phyloP scores from a whole-genome alignment of 1,140 invertebrate genomes.

The Drosophila yakuba region DNA sequence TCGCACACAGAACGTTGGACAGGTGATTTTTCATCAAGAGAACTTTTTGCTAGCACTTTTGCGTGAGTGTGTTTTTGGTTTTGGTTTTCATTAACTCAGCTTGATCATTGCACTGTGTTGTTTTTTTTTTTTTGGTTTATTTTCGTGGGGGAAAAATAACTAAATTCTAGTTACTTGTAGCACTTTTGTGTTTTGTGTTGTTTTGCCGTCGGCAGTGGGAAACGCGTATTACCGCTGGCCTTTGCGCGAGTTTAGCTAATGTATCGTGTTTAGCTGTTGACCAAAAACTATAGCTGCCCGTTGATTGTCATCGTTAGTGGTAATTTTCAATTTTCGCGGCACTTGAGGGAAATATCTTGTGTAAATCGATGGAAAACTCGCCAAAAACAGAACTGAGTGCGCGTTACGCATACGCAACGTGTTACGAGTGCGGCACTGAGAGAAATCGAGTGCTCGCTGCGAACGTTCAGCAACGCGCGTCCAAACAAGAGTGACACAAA shows the following conservation, averaged over 20 bases:
- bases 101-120: slow-evolving; percentile 45
- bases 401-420: slow-evolving; percentile 54
- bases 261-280: slow-evolving; percentile 9
- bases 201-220: slow-evolving; percentile 42
- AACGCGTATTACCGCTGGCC: slow-evolving; percentile 36
- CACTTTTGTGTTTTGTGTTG: slow-evolving; percentile 47
- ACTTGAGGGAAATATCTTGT: background rate
- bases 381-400: slow-evolving; percentile 23
- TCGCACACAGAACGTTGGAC: slow-evolving; percentile 82
- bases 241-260: slow-evolving; percentile 11
- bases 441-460: slow-evolving; percentile 30
- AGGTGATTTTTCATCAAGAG: slow-evolving; percentile 83
- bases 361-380: slow-evolving; percentile 14
- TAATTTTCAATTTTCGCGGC: slow-evolving; percentile 27
- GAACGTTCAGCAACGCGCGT: slow-evolving; percentile 84
- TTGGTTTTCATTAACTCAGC: slow-evolving; percentile 13
- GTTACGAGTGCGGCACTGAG: slow-evolving; percentile 8
- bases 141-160: slow-evolving; percentile 11
- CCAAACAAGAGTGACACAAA: slow-evolving; percentile 82
- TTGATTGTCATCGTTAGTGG: slow-evolving; percentile 46
- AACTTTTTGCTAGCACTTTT: slow-evolving; percentile 40
- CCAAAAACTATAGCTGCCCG: slow-evolving; percentile 34
- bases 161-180: slow-evolving; percentile 21
- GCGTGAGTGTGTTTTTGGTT: slow-evolving; percentile 11
- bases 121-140: slow-evolving; percentile 1